Base-by-base conservation (phyloP, 2,113 vertebrate genomes). In the Lonchura striata region DNA sequence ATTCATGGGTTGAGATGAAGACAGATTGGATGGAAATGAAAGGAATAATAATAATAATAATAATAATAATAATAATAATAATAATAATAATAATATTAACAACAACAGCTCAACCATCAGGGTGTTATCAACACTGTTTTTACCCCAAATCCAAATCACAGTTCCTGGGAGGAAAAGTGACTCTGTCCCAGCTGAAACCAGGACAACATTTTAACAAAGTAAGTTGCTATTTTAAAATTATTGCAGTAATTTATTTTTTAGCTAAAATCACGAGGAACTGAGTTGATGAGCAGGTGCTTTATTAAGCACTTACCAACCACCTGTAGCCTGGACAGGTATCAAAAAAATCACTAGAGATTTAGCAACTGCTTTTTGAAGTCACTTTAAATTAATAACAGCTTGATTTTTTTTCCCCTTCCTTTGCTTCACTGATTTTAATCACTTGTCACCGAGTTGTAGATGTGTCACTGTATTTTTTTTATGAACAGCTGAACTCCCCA, bases 351-450 rank as follows among this genome's bases (percentile, higher is more conserved):
- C 63, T 44, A 50, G 80, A 91, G 82, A 28, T 71, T 72, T 75
- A 80, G 27, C 44, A 39, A 74, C 47, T 53, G 41, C 59, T 82
- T 94, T 96, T 76, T 63, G 82, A 88, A 91, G 59, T 71, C 54
- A 71, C 59, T 89, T 52, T 79, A 91, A 91, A 90, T 74, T 84
- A 89, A 49, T 89, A 90, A 72, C 42, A 80, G 76, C 50, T 92
- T 79, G 35, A 15, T 20, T 41, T 75, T 80, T 80, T 37, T 25
- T 1, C 46, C 25, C 15, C 50, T 90, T 53, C 30, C 24, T 60
- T 35, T 46, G 20, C 78, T 77, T 87, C n/a, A 37, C 63, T 86
- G 83, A 63, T 89, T 96, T 96, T 91, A 81, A 93, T 61, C 86
- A 64, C 53, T 90, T 86, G 82, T 69, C 82, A 92, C 90, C 27